Evolutionary conservation across 2,888 invertebrate genomes (phyloP).

Genomic region (Orthonevra nobilis): DNA sequence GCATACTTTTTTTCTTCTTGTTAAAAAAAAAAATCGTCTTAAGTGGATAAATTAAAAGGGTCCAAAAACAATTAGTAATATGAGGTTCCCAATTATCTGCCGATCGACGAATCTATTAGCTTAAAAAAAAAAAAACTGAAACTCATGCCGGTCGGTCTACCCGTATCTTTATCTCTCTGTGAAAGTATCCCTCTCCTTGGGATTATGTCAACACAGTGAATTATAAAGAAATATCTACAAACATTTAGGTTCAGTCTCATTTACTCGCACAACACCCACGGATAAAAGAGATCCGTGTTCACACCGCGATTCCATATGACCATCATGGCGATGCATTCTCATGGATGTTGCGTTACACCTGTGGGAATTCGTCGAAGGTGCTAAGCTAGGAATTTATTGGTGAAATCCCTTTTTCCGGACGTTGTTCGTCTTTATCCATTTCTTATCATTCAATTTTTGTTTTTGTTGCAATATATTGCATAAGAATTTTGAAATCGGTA

Average conservation of each 20-base stretch:
- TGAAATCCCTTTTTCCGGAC: conserved; percentile 36
- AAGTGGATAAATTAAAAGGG: conserved; percentile 12
- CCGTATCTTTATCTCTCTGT: conserved; percentile 3
- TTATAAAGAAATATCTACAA: conserved; percentile 14
- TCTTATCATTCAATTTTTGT: conserved; percentile 34
- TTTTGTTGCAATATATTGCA: conserved; percentile 46
- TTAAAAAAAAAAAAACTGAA: neutral
- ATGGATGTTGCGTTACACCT: too few relatives aligned
- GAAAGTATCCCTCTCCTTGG: conserved; percentile 5
- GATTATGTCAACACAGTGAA: conserved; percentile 38
- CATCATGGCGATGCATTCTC: too few relatives aligned
- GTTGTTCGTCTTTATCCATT: conserved; percentile 15
- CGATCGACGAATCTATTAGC: neutral
- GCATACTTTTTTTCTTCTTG: conserved; percentile 51
- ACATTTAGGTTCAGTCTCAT: conserved; percentile 12
- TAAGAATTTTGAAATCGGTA: conserved; percentile 54
- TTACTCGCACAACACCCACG: conserved; percentile 13
- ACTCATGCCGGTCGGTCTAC: neutral
- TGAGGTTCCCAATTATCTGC: conserved; percentile 1
- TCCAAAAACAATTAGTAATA: conserved; percentile 23
- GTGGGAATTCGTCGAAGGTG: conserved; percentile 24
- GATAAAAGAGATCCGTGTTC: conserved; percentile 31
- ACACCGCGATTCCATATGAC: conserved; percentile 13
- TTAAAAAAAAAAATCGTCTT: neutral
- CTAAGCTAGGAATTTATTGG: conserved; percentile 45